A percentile compares a stretch with the other conserved stretches of the same genome.
phyloP scores from a whole-genome alignment of 1,140 invertebrate species.

The Branchinecta lynchi region DNA sequence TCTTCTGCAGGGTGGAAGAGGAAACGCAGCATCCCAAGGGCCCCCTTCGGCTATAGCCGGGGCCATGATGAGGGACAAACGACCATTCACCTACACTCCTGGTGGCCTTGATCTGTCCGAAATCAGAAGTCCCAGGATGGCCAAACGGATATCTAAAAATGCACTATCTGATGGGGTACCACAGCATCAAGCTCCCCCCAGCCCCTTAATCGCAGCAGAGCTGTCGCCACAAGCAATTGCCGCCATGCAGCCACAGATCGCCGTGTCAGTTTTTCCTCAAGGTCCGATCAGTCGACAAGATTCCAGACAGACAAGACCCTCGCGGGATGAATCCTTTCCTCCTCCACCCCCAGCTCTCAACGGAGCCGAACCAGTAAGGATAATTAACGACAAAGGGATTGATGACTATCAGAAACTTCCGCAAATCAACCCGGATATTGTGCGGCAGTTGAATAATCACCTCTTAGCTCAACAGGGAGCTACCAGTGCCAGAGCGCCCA shows the following conservation, averaged over 20 bases:
- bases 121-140: conserved; percentile 75
- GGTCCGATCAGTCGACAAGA: conserved; percentile 26
- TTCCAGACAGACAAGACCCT: neutral
- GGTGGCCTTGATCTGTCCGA: conserved; percentile 77
- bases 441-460: conserved; percentile 6
- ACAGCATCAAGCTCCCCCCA: conserved; percentile 29
- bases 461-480: conserved; percentile 1
- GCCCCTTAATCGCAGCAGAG: conserved; percentile 23
- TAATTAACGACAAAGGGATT: neutral
- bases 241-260: conserved; percentile 45
- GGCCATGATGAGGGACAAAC: conserved; percentile 79
- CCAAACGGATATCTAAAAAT: conserved; percentile 51
- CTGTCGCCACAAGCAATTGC: conserved; percentile 37
- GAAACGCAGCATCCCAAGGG: neutral
- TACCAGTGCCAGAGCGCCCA: conserved; percentile 7
- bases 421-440: neutral
- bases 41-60: conserved; percentile 77
- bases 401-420: neutral
- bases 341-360: conserved; percentile 25
- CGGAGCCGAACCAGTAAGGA: conserved; percentile 15
- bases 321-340: conserved; percentile 6
- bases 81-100: conserved; percentile 82
- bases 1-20: no score
- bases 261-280: conserved; percentile 49
- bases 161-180: conserved; percentile 37